phyloP scores from a whole-genome alignment of 2,113 vertebrate species.

The Hemibagrus wyckioides region DNA sequence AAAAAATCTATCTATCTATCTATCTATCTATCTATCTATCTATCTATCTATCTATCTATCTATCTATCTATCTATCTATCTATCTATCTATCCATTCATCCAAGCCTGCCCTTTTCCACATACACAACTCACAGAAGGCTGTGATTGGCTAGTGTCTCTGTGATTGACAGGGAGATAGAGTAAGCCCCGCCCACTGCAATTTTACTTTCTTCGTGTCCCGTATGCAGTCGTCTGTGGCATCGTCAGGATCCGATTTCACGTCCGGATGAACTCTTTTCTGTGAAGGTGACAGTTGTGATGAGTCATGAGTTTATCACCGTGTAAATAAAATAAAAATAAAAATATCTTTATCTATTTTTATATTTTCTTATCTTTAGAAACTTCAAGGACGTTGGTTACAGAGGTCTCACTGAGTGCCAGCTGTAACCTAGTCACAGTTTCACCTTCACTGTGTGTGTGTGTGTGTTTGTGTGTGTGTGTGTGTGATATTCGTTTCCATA shows the following conservation, averaged over 20 bases:
- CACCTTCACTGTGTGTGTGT: constrained; percentile 17
- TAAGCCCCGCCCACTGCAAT: not conserved
- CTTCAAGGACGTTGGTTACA: not conserved
- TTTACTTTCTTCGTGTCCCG: not conserved
- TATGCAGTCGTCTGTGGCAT: no score
- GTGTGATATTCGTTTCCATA: constrained; percentile 25
- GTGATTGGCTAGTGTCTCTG: not conserved
- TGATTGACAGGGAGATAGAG: not conserved
- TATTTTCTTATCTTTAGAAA: not conserved
- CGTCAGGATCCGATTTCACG: no score
- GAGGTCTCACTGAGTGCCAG: not conserved
- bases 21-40: no score
- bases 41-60: no score
- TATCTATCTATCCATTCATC: no score
- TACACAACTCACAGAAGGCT: not conserved
- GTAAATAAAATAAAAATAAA: not conserved
- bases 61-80: not conserved
- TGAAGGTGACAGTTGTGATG: not conserved
- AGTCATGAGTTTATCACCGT: not conserved
- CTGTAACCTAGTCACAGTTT: not conserved
- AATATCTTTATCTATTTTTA: not conserved
- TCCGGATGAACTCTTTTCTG: not conserved
- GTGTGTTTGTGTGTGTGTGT: constrained; percentile 30
- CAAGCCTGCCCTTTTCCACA: not conserved
- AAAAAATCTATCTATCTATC: no score